These are phyloP conservation scores for Parascotia fuliginaria DNA, from an alignment of 2,888 invertebrate species.

Conservation along the genomic window DNA sequence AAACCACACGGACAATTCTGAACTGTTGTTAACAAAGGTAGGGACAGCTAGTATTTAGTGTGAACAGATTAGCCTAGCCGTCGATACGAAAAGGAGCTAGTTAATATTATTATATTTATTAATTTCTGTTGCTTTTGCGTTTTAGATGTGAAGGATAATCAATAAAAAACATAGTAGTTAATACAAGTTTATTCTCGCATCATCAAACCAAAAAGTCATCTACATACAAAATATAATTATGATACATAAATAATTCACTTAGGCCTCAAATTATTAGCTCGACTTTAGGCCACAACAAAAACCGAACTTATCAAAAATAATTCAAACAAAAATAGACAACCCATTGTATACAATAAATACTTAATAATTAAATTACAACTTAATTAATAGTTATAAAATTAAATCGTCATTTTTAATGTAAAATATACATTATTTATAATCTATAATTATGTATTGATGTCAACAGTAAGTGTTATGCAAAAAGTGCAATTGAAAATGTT, in stretches of 20 bases:
- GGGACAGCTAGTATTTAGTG: too few relatives aligned
- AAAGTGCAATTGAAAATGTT: slow-evolving; percentile 74
- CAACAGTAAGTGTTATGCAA: slow-evolving; percentile 81
- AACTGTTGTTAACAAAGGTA: too few relatives aligned
- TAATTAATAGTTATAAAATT: slow-evolving; percentile 38
- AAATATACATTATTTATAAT: slow-evolving; percentile 68
- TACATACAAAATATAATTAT: slow-evolving; percentile 43
- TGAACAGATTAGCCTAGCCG: too few relatives aligned
- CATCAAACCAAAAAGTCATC: slow-evolving; percentile 64
- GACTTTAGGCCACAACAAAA: slow-evolving; percentile 49
- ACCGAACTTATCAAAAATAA: slow-evolving; percentile 37
- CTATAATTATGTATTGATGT: slow-evolving; percentile 77
- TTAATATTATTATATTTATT: too few relatives aligned
- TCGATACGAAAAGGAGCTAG: too few relatives aligned
- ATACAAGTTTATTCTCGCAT: slow-evolving; percentile 82
- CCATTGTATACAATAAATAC: slow-evolving; percentile 54
- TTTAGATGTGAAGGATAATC: too few relatives aligned
- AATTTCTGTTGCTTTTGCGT: too few relatives aligned
- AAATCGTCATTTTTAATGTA: slow-evolving; percentile 59
- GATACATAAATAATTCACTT: slow-evolving; percentile 39
- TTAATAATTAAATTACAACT: slow-evolving; percentile 54
- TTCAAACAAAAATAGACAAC: slow-evolving; percentile 49
- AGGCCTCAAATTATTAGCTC: slow-evolving; percentile 55
- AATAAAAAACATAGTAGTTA: slow-evolving; percentile 50
- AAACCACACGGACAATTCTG: too few relatives aligned